A percentile compares a stretch with the other conserved stretches of the same genome.
These are phyloP conservation scores for Pristionchus entomophagus DNA, from an alignment of 2,888 invertebrate species.

Conservation along the genomic window DNA sequence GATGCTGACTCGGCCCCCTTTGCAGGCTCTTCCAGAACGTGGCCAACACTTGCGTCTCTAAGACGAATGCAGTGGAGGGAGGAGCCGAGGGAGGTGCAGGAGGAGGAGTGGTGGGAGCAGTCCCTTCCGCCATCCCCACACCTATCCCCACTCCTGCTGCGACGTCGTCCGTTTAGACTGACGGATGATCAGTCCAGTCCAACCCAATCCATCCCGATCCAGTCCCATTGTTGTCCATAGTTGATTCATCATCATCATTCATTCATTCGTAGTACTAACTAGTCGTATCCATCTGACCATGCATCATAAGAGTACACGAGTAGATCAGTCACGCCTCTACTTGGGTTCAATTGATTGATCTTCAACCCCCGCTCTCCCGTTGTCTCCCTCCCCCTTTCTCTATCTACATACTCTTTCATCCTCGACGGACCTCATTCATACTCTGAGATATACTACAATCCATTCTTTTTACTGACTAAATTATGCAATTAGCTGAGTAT, in stretches of 20 bases:
- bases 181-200: neutral
- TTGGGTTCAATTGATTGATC: slow-evolving; percentile 43
- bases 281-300: slow-evolving; percentile 15
- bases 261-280: slow-evolving; percentile 45
- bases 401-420: neutral
- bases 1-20: no score
- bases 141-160: slow-evolving; percentile 1
- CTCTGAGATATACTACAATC: slow-evolving; percentile 40
- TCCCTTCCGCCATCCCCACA: neutral
- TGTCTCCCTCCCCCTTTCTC: neutral
- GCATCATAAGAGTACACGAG: slow-evolving; percentile 42
- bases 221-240: slow-evolving; percentile 21
- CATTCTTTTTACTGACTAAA: slow-evolving; percentile 28
- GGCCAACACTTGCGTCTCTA: slow-evolving; percentile 63
- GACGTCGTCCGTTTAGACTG: no score
- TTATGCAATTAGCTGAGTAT: slow-evolving; percentile 38
- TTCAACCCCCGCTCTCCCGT: neutral
- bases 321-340: slow-evolving; percentile 10
- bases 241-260: no score
- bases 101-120: neutral
- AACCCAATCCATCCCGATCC: neutral
- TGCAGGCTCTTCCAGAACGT: slow-evolving; percentile 68
- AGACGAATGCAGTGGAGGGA: neutral
- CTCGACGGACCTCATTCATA: slow-evolving; percentile 35
- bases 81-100: neutral